Evolutionary conservation across 35 echinoderm and acorn worm species (phyloP).

Genomic region (Apostichopus californicus): DNA sequence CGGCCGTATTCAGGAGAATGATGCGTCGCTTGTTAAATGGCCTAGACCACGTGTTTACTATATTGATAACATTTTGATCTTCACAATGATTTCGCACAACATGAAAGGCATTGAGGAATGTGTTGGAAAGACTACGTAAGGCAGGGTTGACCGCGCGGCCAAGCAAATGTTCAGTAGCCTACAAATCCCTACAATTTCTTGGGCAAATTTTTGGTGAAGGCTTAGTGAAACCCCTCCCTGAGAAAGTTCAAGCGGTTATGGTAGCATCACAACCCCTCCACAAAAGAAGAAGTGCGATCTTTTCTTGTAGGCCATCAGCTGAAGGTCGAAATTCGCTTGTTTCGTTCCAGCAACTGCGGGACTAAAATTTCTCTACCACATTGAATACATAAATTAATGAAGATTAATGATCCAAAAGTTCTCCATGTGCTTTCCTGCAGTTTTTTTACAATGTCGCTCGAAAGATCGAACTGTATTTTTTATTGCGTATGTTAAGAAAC

Average conservation of each 20-base stretch:
- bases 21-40: conserved; percentile 60
- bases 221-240: conserved; percentile 16
- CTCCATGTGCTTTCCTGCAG: too few relatives aligned
- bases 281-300: conserved; percentile 44
- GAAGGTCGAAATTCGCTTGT: too few relatives aligned
- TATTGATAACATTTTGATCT: conserved; percentile 37
- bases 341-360: too few relatives aligned
- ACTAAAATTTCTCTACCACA: too few relatives aligned
- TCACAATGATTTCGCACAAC: background rate
- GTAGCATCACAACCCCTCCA: background rate
- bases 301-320: too few relatives aligned
- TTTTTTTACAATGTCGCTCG: too few relatives aligned
- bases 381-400: too few relatives aligned
- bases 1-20: conserved; percentile 49
- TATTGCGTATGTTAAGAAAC: too few relatives aligned
- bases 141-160: conserved; percentile 17
- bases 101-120: background rate
- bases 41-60: conserved; percentile 39
- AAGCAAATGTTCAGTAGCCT: conserved; percentile 28
- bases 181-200: conserved; percentile 21
- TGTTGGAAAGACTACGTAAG: background rate
- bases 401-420: too few relatives aligned
- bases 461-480: too few relatives aligned
- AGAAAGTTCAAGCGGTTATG: conserved; percentile 27
- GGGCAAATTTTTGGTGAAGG: conserved; percentile 44